A percentile compares a stretch with the other conserved stretches of the same genome.
phyloP scores from a whole-genome alignment of 2,888 invertebrate genomes.

The Limnephilus auricula region DNA sequence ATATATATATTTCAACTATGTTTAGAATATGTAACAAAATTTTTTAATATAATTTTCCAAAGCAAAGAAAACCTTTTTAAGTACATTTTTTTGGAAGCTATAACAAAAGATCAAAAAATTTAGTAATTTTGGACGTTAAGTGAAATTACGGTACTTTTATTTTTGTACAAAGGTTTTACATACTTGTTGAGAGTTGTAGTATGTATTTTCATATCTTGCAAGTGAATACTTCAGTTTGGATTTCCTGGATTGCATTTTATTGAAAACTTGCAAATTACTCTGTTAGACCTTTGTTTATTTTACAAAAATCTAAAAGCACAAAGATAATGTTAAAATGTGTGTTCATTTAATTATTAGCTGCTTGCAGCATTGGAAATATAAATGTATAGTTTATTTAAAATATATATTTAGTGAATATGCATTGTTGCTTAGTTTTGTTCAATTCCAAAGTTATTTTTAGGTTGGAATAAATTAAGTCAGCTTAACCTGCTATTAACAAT shows the following conservation, averaged over 20 bases:
- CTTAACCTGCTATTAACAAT: neutral
- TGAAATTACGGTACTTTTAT: too few species aligned
- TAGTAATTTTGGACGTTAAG: too few species aligned
- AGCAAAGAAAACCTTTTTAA: too few species aligned
- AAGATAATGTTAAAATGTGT: constrained; percentile 11
- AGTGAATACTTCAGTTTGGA: neutral
- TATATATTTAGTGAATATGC: neutral
- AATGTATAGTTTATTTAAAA: constrained; percentile 20
- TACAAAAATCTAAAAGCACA: neutral
- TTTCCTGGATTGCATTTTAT: neutral
- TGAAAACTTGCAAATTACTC: neutral
- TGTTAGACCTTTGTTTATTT: neutral
- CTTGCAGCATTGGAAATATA: constrained; percentile 9
- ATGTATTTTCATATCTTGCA: neutral
- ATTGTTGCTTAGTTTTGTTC: constrained; percentile 22
- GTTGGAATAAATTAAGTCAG: constrained; percentile 9
- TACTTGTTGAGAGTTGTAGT: neutral
- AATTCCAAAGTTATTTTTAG: constrained; percentile 53
- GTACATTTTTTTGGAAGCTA: too few species aligned
- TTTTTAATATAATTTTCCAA: too few species aligned
- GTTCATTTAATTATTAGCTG: constrained; percentile 18
- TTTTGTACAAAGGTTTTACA: neutral
- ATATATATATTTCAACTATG: too few species aligned
- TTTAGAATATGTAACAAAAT: too few species aligned
- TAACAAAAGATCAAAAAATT: too few species aligned